phyloP scores from a whole-genome alignment of 2,888 invertebrate genomes.

The Eurois occulta region DNA sequence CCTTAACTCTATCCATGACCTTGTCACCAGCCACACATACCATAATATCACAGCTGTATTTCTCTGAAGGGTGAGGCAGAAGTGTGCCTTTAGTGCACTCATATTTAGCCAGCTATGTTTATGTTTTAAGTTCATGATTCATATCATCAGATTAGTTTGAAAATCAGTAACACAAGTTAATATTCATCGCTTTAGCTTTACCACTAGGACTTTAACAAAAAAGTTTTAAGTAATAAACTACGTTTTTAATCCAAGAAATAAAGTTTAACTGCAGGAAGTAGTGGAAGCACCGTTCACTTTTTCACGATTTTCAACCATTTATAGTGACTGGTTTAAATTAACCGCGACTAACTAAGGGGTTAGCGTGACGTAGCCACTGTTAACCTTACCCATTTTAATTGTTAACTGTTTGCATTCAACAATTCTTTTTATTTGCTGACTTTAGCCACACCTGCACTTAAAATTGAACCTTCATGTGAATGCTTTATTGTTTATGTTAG shows the following conservation, averaged over 20 bases:
- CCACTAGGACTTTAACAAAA: not conserved
- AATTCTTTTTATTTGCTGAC: constrained; percentile 22
- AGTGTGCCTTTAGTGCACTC: not conserved
- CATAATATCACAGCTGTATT: not conserved
- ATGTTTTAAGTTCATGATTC: not conserved
- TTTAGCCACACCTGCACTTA: not conserved
- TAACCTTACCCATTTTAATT: constrained; percentile 42
- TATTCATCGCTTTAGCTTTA: not conserved
- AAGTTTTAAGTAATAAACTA: constrained; percentile 10
- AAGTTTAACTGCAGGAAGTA: constrained; percentile 20
- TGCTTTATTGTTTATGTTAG: not conserved
- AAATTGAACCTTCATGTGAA: constrained; percentile 14
- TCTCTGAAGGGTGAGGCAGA: not conserved
- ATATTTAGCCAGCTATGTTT: not conserved
- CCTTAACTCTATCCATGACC: not conserved
- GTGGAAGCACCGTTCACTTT: constrained; percentile 1
- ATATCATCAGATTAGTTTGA: not conserved
- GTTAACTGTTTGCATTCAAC: constrained; percentile 33
- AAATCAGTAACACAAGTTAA: not conserved
- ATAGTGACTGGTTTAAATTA: constrained; percentile 33
- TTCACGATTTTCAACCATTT: constrained; percentile 15
- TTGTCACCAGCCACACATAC: not conserved
- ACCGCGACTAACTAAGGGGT: constrained; percentile 30
- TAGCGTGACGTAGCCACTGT: constrained; percentile 47
- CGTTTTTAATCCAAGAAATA: constrained; percentile 20